Percentiles rank a stretch among this genome's conserved stretches.
These are phyloP conservation scores for Melierax canorus DNA, from an alignment of 2,113 vertebrate species.

Conservation along the genomic window DNA sequence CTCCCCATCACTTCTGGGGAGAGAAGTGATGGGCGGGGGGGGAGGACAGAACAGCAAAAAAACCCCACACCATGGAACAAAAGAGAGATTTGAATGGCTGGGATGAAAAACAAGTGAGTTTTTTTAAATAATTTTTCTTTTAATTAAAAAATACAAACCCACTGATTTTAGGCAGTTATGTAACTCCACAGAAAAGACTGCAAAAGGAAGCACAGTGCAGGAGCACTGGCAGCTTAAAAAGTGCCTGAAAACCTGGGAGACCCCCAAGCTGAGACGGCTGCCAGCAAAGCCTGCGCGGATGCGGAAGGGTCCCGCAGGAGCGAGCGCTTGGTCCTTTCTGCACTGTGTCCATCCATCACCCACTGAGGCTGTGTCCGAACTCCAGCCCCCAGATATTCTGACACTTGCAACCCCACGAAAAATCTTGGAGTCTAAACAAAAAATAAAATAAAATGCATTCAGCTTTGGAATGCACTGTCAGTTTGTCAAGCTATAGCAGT, in stretches of 20 bases:
- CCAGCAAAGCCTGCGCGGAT: too few species aligned
- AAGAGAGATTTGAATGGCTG: not conserved
- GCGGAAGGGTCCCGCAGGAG: not conserved
- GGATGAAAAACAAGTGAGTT: not conserved
- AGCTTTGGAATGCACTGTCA: fast-evolving
- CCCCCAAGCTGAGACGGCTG: fast-evolving
- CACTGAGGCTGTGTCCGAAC: fast-evolving
- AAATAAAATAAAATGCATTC: fast-evolving
- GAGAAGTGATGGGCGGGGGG: not conserved
- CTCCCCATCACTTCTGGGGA: not conserved
- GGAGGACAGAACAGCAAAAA: too few species aligned
- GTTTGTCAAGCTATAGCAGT: not conserved
- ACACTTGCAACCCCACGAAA: too few species aligned
- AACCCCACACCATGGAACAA: not conserved
- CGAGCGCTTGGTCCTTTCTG: not conserved
- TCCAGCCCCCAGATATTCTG: not conserved
- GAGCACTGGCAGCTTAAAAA: not conserved
- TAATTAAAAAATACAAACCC: not conserved
- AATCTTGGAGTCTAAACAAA: too few species aligned
- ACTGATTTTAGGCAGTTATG: not conserved
- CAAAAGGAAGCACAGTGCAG: fast-evolving
- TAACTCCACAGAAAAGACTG: not conserved
- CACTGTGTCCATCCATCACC: not conserved
- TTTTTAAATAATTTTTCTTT: not conserved
- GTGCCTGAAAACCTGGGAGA: not conserved